Evolutionary conservation across 2,113 vertebrate species (phyloP).

Genomic region (Fulmarus glacialis): DNA sequence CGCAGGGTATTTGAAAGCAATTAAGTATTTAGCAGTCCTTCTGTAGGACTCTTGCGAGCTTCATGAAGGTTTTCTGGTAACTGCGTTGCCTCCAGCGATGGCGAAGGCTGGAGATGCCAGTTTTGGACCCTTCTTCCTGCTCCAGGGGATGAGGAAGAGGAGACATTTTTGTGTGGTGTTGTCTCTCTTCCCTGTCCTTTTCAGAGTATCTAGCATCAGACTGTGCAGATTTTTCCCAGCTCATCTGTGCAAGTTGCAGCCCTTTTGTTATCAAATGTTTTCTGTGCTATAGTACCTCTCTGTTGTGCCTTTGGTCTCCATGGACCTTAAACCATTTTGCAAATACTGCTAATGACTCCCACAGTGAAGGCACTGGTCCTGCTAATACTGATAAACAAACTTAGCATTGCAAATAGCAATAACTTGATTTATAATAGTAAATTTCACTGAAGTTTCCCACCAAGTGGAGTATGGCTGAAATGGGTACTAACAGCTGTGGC

Average conservation of each 20-base stretch:
- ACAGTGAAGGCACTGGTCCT: not conserved
- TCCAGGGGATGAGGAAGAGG: not conserved
- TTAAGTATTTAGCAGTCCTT: not conserved
- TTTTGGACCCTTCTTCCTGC: not conserved
- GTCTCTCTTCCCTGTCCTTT: not conserved
- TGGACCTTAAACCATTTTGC: not conserved
- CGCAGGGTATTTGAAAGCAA: not conserved
- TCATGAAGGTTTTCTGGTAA: not conserved
- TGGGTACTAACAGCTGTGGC: not conserved
- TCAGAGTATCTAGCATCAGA: not conserved
- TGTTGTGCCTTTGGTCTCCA: not conserved
- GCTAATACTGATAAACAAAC: not conserved
- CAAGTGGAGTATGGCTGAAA: not conserved
- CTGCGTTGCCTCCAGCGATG: accelerated
- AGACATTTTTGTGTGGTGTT: not conserved
- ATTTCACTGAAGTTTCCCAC: not conserved
- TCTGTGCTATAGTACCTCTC: not conserved
- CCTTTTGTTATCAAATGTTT: not conserved
- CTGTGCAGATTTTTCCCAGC: not conserved
- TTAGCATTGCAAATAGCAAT: not conserved
- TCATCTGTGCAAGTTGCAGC: not conserved
- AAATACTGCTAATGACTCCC: not conserved
- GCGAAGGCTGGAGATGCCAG: not conserved
- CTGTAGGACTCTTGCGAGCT: not conserved
- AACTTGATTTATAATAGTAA: not conserved